Evolutionary conservation across 2,113 vertebrate species (phyloP).

Genomic region (Dasyornis broadbenti): DNA sequence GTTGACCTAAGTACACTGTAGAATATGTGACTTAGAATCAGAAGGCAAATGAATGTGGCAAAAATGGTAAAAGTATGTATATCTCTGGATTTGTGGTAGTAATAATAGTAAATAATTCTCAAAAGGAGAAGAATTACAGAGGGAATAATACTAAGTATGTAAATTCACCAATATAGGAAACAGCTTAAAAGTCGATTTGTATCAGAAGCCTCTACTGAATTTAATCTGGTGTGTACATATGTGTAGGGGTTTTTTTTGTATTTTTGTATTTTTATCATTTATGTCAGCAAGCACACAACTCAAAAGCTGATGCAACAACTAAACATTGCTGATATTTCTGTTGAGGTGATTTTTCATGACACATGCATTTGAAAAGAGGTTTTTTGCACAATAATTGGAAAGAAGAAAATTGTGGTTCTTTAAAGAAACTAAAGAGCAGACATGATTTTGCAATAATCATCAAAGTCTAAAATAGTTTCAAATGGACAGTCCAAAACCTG

Average conservation of each 20-base stretch:
- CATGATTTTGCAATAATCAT: not conserved
- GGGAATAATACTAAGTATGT: not conserved
- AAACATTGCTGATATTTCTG: not conserved
- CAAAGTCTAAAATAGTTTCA: not conserved
- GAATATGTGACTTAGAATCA: not conserved
- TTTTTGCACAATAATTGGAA: not conserved
- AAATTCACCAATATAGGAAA: not conserved
- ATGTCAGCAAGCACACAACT: not conserved
- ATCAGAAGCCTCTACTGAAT: not conserved
- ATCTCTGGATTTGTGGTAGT: not conserved
- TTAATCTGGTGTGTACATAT: not conserved
- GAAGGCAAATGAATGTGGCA: not conserved
- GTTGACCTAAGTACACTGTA: not conserved
- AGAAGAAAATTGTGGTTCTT: not conserved
- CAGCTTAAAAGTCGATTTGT: not conserved
- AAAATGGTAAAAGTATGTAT: too few relatives aligned
- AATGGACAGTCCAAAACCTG: not conserved
- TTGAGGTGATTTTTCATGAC: not conserved
- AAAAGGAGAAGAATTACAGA: not conserved
- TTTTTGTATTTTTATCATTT: not conserved
- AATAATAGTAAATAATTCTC: not conserved
- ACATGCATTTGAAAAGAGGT: not conserved
- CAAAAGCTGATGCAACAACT: not conserved
- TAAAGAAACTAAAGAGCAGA: not conserved
- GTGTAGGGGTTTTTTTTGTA: not conserved